These are phyloP conservation scores for Brachionus angularis DNA, from an alignment of 1,140 invertebrate species.

Conservation along the genomic window DNA sequence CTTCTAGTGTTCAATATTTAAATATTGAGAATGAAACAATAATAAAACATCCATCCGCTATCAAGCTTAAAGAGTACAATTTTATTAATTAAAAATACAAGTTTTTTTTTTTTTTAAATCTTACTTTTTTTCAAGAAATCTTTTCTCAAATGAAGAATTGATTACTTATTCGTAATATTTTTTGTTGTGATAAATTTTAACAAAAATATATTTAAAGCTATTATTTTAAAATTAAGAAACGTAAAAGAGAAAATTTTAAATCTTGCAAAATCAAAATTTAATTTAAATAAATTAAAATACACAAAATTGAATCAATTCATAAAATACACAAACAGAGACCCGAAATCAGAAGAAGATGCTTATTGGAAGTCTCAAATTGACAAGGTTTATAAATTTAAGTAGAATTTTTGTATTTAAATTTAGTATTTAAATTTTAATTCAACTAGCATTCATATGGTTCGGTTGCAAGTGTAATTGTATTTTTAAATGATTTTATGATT, in stretches of 20 bases:
- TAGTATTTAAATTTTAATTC: not conserved
- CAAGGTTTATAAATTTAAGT: not conserved
- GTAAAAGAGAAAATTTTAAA: slow-evolving; percentile 11
- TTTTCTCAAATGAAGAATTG: slow-evolving; percentile 10
- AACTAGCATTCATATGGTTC: too few relatives aligned
- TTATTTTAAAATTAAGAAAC: not conserved
- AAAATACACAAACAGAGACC: slow-evolving; percentile 10
- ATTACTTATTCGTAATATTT: slow-evolving; percentile 1
- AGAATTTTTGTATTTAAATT: not conserved
- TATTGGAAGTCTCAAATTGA: slow-evolving; percentile 7
- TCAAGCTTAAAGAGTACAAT: not conserved
- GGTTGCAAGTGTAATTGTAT: slow-evolving; percentile 12
- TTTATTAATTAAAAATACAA: not conserved
- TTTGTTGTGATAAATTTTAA: not conserved
- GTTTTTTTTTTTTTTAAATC: not conserved
- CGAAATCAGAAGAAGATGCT: not conserved
- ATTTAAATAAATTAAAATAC: not conserved
- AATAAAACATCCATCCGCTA: not conserved
- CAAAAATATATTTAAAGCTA: not conserved
- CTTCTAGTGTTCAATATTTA: not conserved
- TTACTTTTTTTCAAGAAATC: slow-evolving; percentile 4
- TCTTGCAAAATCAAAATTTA: slow-evolving; percentile 12
- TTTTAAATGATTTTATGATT: slow-evolving; percentile 25
- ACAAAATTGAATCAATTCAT: slow-evolving; percentile 8
- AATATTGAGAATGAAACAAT: not conserved